Conservation (phyloP, 1,140 invertebrate genomes). For the Platyura marginata region DNA sequence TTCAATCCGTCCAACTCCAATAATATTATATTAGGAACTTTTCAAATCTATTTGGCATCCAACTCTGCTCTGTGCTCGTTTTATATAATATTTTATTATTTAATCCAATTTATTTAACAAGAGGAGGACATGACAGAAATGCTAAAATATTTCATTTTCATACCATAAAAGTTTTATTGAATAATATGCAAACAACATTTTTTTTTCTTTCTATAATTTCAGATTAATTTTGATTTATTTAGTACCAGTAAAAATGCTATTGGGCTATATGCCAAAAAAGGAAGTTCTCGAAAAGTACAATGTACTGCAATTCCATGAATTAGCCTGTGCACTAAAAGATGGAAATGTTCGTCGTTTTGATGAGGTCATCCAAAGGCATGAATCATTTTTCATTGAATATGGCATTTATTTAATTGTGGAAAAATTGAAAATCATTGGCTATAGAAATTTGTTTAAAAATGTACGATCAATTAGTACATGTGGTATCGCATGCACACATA, state of each 20-base stretch:
- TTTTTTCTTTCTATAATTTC: too few species aligned
- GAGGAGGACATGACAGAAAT: too few species aligned
- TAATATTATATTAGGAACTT: too few species aligned
- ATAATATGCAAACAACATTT: too few species aligned
- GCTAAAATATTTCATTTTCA: too few species aligned
- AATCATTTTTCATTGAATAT: constrained; percentile 83
- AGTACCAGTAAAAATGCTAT: constrained; percentile 91
- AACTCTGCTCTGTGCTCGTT: too few species aligned
- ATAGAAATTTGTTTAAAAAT: constrained; percentile 87
- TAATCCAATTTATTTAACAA: too few species aligned
- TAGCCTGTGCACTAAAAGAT: constrained; percentile 70
- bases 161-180: too few species aligned
- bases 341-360: constrained; percentile 78
- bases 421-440: constrained; percentile 87
- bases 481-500: not conserved
- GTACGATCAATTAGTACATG: not conserved
- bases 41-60: too few species aligned
- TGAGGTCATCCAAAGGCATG: constrained; percentile 65
- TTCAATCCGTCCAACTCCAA: too few species aligned
- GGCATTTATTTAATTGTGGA: constrained; percentile 95
- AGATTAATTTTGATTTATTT: constrained; percentile 86
- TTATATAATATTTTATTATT: too few species aligned
- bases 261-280: constrained; percentile 77
- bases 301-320: constrained; percentile 73
- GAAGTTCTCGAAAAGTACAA: constrained; percentile 74